phyloP scores from a whole-genome alignment of 2,888 invertebrate genomes.

The Chrysotoxum bicinctum region DNA sequence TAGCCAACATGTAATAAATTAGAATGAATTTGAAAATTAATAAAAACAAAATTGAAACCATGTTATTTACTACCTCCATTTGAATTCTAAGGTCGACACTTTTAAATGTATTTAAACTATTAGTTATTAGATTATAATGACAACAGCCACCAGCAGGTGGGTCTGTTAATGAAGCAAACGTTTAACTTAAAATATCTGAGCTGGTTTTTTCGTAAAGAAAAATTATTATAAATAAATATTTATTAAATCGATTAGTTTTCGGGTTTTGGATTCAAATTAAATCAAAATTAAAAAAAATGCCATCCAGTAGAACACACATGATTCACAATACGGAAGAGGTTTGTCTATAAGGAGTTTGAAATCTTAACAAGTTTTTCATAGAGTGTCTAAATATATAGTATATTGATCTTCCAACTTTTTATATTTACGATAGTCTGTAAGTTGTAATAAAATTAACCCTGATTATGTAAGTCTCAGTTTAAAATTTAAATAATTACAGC shows the following conservation, averaged over 20 bases:
- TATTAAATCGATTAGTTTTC: background rate
- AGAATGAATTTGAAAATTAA: background rate
- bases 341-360: too few relatives aligned
- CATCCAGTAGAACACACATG: too few relatives aligned
- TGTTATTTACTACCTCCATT: background rate
- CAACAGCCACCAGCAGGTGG: background rate
- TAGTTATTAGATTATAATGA: background rate
- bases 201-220: too few relatives aligned
- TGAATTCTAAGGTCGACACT: background rate
- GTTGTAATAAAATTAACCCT: too few relatives aligned
- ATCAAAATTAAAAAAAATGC: background rate
- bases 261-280: background rate
- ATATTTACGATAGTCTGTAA: too few relatives aligned
- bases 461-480: too few relatives aligned
- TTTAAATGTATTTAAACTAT: background rate
- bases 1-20: background rate
- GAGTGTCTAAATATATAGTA: too few relatives aligned
- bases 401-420: too few relatives aligned
- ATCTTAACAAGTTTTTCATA: too few relatives aligned
- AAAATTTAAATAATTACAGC: too few relatives aligned
- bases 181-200: background rate
- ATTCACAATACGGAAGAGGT: too few relatives aligned
- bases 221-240: background rate
- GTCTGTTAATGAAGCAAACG: background rate
- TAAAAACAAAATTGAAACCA: background rate